Evolutionary conservation across 2,797 vertebrate genomes (phyloP).

Genomic region (Zenarchopterus dispar): DNA sequence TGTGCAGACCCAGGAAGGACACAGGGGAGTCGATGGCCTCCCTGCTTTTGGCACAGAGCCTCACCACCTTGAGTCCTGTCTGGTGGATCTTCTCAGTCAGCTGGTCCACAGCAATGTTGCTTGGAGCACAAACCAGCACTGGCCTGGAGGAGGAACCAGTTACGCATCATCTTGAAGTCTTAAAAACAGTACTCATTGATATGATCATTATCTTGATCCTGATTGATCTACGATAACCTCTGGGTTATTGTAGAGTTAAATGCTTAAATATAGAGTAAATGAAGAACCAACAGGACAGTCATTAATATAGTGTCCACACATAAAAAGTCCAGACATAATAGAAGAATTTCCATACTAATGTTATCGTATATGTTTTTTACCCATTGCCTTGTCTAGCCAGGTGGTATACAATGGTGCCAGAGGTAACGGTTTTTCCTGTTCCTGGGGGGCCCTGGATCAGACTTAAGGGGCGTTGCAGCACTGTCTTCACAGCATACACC

Average conservation of each 20-base stretch:
- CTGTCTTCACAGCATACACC: constrained; percentile 91
- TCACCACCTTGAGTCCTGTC: constrained; percentile 95
- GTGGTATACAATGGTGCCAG: constrained; percentile 97
- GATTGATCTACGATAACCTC: no score
- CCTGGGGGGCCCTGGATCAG: constrained; percentile 98
- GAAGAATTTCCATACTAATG: no score
- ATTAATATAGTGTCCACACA: no score
- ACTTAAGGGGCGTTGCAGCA: constrained; percentile 95
- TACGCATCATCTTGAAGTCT: neutral
- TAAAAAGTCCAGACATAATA: no score
- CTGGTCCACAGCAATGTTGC: constrained; percentile 98
- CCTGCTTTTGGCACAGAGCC: constrained; percentile 95
- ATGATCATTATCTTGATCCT: no score
- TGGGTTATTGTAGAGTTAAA: no score
- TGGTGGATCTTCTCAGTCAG: constrained; percentile 98
- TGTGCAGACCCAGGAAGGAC: constrained; percentile 96
- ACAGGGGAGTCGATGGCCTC: constrained; percentile 98
- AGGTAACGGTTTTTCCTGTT: constrained; percentile 97
- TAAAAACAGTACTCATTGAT: no score
- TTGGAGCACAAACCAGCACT: constrained; percentile 96
- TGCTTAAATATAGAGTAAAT: no score
- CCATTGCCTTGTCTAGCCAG: constrained; percentile 97
- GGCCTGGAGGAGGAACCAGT: constrained; percentile 79
- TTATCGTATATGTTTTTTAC: constrained; percentile 66
- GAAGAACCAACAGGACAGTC: no score